Base-by-base conservation (phyloP, 2,797 vertebrate species). In the Acanthiza pusilla region DNA sequence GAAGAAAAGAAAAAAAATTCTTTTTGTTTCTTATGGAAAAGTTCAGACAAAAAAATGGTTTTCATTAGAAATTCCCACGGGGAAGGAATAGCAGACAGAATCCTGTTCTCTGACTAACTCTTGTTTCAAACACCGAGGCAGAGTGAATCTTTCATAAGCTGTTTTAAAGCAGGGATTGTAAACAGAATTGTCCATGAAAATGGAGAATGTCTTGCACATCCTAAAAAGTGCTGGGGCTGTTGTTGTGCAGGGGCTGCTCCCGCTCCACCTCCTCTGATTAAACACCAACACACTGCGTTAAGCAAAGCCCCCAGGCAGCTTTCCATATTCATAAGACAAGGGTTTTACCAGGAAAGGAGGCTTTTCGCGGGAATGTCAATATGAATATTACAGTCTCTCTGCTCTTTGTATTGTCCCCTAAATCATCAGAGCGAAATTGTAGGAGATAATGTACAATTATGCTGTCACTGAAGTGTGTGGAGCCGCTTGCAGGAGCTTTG, bases 321-420 rank as follows among this genome's bases (percentile, higher is more conserved):
- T 95, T 93, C 88, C 89, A 92, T 96, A 96, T 95, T 96, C 84
- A 89, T 94, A 74, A 94, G 84, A 27, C 65, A 86, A 62, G 83
- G 73, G 83, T 57, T 86, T 34, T 48, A 77, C 34, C 78, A 22
- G 75, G 71, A 65, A 93, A 65, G 43, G 68, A 55, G 4, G 86
- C 78, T 80, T 93, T 96, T 74, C 29, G 72, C 78, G 90, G 89
- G 89, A 94, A 93, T 87, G 88, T 94, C 92, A 92, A 61, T 88
- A 74, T 13, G 85, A 92, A 89, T 94, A 91, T 95, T 92, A 63
- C 62, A 83, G 67, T 81, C 53, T 92, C 88, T 79, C 73, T 81
- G 89, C 91, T 93, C 92, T 71, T 74, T 74, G 42, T 54, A n/a
- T 94, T 71, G 86, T 93, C 92, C 93, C 86, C 89, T 76, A 68